Evolutionary conservation across 2,888 invertebrate genomes (phyloP).

Genomic region (Orthosia cruda): DNA sequence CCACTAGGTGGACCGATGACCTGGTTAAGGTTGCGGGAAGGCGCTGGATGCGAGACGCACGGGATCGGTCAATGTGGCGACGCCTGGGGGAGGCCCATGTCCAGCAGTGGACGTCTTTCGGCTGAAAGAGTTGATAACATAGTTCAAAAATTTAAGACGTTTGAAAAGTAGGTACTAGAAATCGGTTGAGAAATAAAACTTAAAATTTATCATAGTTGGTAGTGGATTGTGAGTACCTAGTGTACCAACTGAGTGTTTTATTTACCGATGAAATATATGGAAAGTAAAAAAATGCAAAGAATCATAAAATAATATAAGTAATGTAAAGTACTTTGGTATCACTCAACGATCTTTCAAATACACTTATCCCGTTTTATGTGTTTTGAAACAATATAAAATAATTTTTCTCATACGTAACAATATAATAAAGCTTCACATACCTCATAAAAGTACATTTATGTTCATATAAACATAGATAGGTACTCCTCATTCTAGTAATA

Average conservation of each 20-base stretch:
- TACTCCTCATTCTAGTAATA: conserved; percentile 66
- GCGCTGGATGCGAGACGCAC: too few relatives aligned
- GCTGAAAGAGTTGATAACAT: neutral
- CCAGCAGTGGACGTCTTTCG: too few relatives aligned
- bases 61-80: too few relatives aligned
- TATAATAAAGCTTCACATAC: conserved; percentile 63
- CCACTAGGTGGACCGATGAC: too few relatives aligned
- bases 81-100: too few relatives aligned
- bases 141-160: neutral
- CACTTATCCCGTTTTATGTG: conserved; percentile 54
- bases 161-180: too few relatives aligned
- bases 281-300: conserved; percentile 5
- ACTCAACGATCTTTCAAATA: conserved; percentile 58
- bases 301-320: conserved; percentile 32
- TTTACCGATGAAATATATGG: neutral
- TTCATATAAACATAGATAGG: conserved; percentile 66
- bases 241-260: neutral
- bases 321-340: conserved; percentile 45
- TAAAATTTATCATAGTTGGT: neutral
- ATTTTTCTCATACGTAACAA: conserved; percentile 61
- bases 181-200: neutral
- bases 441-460: conserved; percentile 66
- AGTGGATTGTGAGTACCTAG: too few relatives aligned
- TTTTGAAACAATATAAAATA: conserved; percentile 64
- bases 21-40: too few relatives aligned